A percentile compares a stretch with the other conserved stretches of the same genome.
These are phyloP conservation scores for Microtus montanus DNA, from an alignment of 2,113 vertebrate species.

Conservation along the genomic window DNA sequence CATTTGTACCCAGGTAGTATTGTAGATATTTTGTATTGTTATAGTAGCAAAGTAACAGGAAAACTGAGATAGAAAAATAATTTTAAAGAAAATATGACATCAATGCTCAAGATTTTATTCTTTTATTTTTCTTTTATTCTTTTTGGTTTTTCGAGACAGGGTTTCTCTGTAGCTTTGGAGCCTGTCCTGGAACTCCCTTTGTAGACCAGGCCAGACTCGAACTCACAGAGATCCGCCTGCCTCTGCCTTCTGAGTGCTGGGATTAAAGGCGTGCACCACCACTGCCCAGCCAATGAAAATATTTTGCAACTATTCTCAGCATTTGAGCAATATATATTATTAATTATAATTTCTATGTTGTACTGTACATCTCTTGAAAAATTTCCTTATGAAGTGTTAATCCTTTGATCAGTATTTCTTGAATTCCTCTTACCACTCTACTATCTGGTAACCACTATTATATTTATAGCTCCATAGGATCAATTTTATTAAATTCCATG, in stretches of 20 bases:
- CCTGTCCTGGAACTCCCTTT: no score
- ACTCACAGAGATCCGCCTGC: no score
- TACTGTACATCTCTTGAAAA: not conserved
- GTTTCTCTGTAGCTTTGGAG: no score
- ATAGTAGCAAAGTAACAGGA: not conserved
- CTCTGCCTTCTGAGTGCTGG: no score
- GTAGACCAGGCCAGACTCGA: no score
- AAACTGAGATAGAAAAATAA: not conserved
- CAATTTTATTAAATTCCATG: not conserved
- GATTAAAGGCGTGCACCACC: no score
- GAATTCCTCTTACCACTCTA: not conserved
- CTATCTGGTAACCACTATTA: not conserved
- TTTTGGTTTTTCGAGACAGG: no score
- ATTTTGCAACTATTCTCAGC: not conserved
- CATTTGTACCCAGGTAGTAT: not conserved
- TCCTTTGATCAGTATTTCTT: not conserved
- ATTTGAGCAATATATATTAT: not conserved
- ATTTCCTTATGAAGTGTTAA: not conserved
- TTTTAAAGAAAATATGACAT: not conserved
- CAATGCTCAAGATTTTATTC: not conserved
- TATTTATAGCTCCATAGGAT: not conserved
- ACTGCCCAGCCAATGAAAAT: not conserved
- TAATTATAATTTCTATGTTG: not conserved
- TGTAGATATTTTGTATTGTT: not conserved
- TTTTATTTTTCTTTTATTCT: not conserved